These are phyloP conservation scores for Pammene aurita DNA, from an alignment of 2,888 invertebrate genomes.

Conservation along the genomic window DNA sequence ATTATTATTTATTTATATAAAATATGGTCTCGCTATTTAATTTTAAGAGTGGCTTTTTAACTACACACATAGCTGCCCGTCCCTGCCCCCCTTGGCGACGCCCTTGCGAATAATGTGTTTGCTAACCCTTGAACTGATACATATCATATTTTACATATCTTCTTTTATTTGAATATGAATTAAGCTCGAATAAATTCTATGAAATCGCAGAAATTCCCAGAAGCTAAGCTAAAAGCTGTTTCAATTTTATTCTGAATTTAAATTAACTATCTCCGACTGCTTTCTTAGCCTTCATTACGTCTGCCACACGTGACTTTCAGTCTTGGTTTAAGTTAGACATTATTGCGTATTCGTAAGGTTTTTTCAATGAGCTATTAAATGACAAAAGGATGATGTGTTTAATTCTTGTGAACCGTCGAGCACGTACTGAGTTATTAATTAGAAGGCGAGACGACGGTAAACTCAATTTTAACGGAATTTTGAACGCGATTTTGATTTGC, in stretches of 20 bases:
- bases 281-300: not conserved
- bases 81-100: too few relatives aligned
- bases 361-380: slow-evolving; percentile 15
- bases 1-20: too few relatives aligned
- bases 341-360: slow-evolving; percentile 21
- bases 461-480: not conserved
- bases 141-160: too few relatives aligned
- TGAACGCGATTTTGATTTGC: not conserved
- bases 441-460: not conserved
- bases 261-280: not conserved
- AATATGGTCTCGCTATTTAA: too few relatives aligned
- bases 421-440: slow-evolving; percentile 11
- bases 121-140: too few relatives aligned
- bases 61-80: too few relatives aligned
- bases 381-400: not conserved
- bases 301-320: slow-evolving; percentile 11
- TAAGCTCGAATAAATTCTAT: too few relatives aligned
- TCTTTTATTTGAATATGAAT: too few relatives aligned
- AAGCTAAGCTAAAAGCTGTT: not conserved
- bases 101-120: too few relatives aligned
- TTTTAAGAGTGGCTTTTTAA: too few relatives aligned
- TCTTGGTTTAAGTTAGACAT: slow-evolving; percentile 12
- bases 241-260: not conserved
- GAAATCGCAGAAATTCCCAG: too few relatives aligned
- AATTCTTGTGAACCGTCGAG: not conserved